Evolutionary conservation across 2,113 vertebrate genomes (phyloP).

Genomic region (Gopherus flavomarginatus): DNA sequence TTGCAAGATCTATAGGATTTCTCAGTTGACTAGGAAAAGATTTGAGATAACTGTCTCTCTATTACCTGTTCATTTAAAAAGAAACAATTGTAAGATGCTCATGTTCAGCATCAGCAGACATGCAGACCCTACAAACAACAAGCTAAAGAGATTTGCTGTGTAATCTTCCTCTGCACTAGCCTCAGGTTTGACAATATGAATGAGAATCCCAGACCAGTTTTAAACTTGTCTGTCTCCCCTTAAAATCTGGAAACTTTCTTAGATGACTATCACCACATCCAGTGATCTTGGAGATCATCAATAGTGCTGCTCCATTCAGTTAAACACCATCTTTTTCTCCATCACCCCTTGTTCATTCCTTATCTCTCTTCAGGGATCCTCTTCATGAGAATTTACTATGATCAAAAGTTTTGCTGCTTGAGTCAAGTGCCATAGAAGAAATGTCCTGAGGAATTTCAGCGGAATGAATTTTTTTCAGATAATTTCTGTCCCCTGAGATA

Average conservation of each 20-base stretch:
- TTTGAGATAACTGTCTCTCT: neutral
- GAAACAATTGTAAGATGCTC: neutral
- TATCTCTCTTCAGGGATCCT: neutral
- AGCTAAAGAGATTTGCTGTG: neutral
- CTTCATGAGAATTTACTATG: neutral
- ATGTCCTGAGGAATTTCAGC: neutral
- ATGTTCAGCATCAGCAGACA: neutral
- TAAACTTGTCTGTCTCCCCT: neutral
- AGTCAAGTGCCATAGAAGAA: neutral
- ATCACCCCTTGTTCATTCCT: neutral
- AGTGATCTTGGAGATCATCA: neutral
- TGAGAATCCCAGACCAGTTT: neutral
- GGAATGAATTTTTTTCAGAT: no score
- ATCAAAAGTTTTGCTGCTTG: neutral
- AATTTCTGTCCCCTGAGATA: neutral
- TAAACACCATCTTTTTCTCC: neutral
- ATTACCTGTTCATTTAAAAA: neutral
- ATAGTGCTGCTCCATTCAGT: neutral
- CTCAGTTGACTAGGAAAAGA: neutral
- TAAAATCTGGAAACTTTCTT: neutral
- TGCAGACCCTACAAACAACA: neutral
- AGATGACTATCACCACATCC: neutral
- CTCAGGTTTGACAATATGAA: neutral
- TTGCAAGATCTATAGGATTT: neutral
- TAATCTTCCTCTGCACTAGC: neutral